Percentiles rank a stretch among this genome's conserved stretches.
Evolutionary conservation across 2,113 vertebrate species (phyloP).

Genomic region (Antechinus stuartii): DNA sequence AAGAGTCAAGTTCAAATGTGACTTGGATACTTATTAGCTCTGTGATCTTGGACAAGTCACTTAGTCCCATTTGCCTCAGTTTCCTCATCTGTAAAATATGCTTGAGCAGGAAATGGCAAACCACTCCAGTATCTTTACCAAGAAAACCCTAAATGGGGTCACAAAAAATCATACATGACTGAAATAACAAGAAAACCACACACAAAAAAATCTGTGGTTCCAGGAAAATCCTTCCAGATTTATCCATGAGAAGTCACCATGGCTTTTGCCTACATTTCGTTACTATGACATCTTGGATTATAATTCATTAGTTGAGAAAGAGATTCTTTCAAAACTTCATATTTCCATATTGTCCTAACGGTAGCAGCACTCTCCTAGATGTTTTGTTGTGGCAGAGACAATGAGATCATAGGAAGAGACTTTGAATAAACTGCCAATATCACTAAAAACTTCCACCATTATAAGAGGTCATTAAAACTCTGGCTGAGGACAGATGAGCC

Average conservation of each 20-base stretch:
- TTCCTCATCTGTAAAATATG: not conserved
- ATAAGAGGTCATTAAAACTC: slow-evolving; percentile 33
- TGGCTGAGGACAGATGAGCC: slow-evolving; percentile 24
- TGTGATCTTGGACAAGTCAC: not conserved
- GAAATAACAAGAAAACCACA: not conserved
- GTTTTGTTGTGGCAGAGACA: not conserved
- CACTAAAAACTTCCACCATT: slow-evolving; percentile 51
- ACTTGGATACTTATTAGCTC: not conserved
- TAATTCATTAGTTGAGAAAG: not conserved
- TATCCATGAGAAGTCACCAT: not conserved
- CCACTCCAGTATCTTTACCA: too few species aligned
- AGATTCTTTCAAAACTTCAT: not conserved
- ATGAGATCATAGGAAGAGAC: not conserved
- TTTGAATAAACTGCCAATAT: slow-evolving; percentile 1
- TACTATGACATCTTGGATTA: not conserved
- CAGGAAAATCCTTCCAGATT: not conserved
- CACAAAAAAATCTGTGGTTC: not conserved
- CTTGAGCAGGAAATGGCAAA: not conserved
- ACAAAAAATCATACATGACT: not conserved
- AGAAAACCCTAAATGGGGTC: not conserved
- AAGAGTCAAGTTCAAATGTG: not conserved
- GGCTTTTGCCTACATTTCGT: not conserved
- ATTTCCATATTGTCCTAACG: not conserved
- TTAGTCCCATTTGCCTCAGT: not conserved
- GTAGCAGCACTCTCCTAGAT: slow-evolving; percentile 25